phyloP scores from a whole-genome alignment of 2,888 invertebrate species.

The Lordiphosa fenestrarum region DNA sequence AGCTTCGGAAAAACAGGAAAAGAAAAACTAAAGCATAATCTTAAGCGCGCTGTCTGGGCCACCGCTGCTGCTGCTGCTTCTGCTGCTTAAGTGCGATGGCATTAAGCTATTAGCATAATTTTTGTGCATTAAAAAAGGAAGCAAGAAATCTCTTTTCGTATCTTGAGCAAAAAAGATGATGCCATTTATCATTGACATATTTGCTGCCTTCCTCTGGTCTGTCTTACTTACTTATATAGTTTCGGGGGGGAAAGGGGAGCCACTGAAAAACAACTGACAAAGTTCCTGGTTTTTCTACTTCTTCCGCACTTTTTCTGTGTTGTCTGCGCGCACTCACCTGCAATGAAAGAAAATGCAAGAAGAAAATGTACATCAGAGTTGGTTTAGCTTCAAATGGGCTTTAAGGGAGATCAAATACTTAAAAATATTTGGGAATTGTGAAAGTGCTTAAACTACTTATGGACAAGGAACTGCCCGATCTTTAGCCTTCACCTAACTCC shows the following conservation, averaged over 20 bases:
- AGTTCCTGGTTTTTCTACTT: conserved; percentile 4
- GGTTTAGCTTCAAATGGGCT: conserved; percentile 4
- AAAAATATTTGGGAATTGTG: background rate
- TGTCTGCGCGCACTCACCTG: conserved; percentile 51
- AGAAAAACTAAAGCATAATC: conserved; percentile 36
- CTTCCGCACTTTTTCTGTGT: background rate
- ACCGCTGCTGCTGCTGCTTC: conserved; percentile 41
- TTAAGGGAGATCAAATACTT: background rate
- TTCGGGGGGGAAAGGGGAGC: too few relatives aligned
- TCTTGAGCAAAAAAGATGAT: conserved; percentile 21
- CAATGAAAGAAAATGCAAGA: conserved; percentile 29
- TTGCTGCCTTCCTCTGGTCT: conserved; percentile 17
- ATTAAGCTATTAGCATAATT: conserved; percentile 72
- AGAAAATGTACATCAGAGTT: conserved; percentile 1
- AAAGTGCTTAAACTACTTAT: too few relatives aligned
- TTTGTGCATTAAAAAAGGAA: conserved; percentile 63
- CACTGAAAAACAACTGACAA: conserved; percentile 7
- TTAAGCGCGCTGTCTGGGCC: conserved; percentile 34
- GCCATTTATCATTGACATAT: conserved; percentile 63
- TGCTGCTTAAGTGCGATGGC: conserved; percentile 63
- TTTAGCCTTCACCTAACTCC: too few relatives aligned
- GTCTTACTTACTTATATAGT: conserved; percentile 17
- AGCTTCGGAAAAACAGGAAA: conserved; percentile 17
- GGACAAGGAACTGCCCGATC: too few relatives aligned
- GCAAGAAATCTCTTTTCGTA: conserved; percentile 2